Percentiles rank a stretch among this genome's conserved stretches.
These are phyloP conservation scores for Illadopsis cleaveri DNA, from an alignment of 2,113 vertebrate species.

Conservation along the genomic window DNA sequence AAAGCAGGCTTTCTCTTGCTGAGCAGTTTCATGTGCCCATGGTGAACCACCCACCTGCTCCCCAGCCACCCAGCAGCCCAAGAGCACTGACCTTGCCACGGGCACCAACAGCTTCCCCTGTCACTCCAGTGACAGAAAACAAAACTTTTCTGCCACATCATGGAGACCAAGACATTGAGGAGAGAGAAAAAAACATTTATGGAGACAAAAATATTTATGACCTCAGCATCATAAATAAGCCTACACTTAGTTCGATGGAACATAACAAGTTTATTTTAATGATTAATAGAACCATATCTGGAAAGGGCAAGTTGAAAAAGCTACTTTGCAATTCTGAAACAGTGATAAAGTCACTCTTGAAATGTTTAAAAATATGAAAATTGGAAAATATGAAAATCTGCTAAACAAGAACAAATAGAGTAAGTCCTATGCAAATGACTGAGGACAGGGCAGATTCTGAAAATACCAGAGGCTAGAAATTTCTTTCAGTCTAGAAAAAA, in stretches of 20 bases:
- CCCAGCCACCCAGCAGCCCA: accelerated
- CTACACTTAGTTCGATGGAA: neutral
- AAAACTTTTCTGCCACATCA: neutral
- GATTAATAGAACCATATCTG: neutral
- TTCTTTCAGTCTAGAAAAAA: neutral
- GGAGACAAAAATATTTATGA: neutral
- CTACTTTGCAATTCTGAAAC: neutral
- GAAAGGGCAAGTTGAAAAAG: neutral
- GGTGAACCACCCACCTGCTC: accelerated
- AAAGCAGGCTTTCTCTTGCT: neutral
- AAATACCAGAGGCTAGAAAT: neutral
- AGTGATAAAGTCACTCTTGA: neutral
- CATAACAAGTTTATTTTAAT: neutral
- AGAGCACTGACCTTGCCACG: accelerated
- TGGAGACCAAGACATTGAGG: neutral
- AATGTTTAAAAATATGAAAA: neutral
- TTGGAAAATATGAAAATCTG: neutral
- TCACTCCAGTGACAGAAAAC: neutral
- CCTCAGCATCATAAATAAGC: neutral
- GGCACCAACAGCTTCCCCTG: neutral
- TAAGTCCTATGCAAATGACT: neutral
- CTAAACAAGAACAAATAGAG: neutral
- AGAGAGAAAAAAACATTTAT: neutral
- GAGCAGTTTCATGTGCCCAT: accelerated
- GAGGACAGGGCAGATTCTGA: neutral